Base-by-base conservation (phyloP, 2,113 vertebrate genomes). In the Verasper variegatus region DNA sequence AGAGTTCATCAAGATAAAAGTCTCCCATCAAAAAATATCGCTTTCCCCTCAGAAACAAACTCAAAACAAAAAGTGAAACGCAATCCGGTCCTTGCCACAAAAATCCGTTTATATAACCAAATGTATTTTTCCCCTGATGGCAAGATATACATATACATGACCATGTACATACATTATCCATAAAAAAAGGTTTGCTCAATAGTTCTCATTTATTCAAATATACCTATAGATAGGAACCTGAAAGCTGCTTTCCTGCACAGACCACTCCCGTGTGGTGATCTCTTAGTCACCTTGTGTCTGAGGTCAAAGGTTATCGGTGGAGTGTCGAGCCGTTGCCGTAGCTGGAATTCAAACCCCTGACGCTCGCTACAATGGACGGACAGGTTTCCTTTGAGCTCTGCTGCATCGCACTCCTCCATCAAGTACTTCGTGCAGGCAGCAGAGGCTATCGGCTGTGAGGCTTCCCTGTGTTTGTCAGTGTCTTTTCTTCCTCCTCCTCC, bases 81-180 rank as follows among this genome's bases (percentile, higher is more conserved):
- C 76, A 79, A 90, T 86, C 69, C 24, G 24, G 63, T 80, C 68
- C 61, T 89, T 88, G 82, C 85, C 87, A 78, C 68, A 80, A 89
- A 75, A 91, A 92, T 89, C 92, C 84, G 84, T 87, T 91, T 82
- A 87, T 84, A 89, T 78, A 92, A 92, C 81, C 89, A 92, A 93
- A 93, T 88, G 82, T 81, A 76, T 88, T 90, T 88, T 90, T 76
- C 93, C 92, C 94, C 94, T 93, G 93, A 92, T 94, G 92, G 90
- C 90, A 92, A 94, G 91, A 92, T 93, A 90, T 91, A 92, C 92
- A 93, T 89, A 91, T 88, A 93, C 90, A 94, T 88, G 91, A 91
- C 86, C 89, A 92, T 88, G 82, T 92, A 92, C 87, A 88, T 86
- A 92, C 89, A 85, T 75, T 54, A 81, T 85, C 71, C 54, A 83